A percentile compares a stretch with the other conserved stretches of the same genome.
phyloP scores from a whole-genome alignment of 1,140 invertebrate species.

The Ostrea edulis region DNA sequence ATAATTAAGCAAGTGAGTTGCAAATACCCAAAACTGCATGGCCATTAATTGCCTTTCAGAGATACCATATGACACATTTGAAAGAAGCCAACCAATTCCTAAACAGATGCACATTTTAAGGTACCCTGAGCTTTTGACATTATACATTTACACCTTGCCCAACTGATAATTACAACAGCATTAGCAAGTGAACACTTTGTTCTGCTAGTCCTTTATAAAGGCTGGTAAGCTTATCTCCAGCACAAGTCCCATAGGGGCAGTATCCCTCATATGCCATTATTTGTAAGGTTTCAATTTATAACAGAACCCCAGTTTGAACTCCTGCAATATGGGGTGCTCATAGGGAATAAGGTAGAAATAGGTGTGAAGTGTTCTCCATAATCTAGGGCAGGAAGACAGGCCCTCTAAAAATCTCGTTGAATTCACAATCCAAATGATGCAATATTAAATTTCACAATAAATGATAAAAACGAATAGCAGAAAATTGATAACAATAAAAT shows the following conservation, averaged over 20 bases:
- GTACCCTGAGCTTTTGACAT: constrained; percentile 8
- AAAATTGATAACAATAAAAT: neutral
- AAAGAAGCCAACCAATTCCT: neutral
- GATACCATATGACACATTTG: constrained; percentile 19
- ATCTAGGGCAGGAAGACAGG: neutral
- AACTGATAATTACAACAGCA: constrained; percentile 28
- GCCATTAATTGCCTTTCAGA: neutral
- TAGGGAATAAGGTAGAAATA: neutral
- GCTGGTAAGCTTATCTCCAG: constrained; percentile 1
- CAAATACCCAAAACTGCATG: neutral
- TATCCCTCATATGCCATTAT: constrained; percentile 25
- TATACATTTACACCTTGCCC: constrained; percentile 14
- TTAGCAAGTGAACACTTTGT: constrained; percentile 19
- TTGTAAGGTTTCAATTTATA: constrained; percentile 34
- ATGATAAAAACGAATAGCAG: neutral
- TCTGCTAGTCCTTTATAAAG: neutral
- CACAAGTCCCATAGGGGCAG: constrained; percentile 22
- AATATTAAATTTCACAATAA: neutral
- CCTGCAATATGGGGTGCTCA: neutral
- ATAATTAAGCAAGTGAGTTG: neutral
- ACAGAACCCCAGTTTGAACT: constrained; percentile 28
- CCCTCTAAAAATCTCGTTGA: neutral
- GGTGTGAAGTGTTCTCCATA: neutral
- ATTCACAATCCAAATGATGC: neutral
- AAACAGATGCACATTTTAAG: constrained; percentile 25